Conservation (phyloP, 2,113 vertebrate genomes). For the Tinamus guttatus region DNA sequence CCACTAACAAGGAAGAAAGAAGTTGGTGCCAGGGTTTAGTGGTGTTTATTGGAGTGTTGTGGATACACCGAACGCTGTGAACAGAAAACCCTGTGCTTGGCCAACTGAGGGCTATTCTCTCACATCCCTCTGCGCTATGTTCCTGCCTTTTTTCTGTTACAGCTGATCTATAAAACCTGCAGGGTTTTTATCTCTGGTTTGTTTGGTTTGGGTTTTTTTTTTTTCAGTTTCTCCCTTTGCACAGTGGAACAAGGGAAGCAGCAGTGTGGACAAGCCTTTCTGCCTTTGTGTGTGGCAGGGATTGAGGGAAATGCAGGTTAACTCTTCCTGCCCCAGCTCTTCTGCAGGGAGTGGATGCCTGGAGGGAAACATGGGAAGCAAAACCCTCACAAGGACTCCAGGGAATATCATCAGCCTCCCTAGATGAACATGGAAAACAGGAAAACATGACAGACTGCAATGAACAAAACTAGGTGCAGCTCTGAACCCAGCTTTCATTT, state of each 20-base stretch:
- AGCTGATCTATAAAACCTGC: constrained; percentile 29
- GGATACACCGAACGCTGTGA: background rate
- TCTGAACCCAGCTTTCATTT: background rate
- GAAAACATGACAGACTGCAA: background rate
- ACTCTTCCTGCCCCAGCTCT: background rate
- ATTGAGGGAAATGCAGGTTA: constrained; percentile 2
- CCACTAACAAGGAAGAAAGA: background rate
- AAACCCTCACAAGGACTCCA: background rate
- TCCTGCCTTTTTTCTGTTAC: background rate
- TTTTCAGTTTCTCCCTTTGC: background rate
- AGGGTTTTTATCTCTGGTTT: constrained; percentile 15
- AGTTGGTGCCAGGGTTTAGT: background rate
- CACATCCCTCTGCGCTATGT: background rate
- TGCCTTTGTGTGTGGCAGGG: constrained; percentile 20
- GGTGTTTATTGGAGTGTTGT: background rate
- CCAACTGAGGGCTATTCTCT: background rate
- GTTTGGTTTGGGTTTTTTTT: background rate
- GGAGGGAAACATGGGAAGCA: background rate
- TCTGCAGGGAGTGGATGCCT: background rate
- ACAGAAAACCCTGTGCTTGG: background rate
- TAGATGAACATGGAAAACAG: background rate
- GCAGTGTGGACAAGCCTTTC: background rate
- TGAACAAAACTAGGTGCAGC: background rate
- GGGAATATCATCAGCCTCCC: background rate
- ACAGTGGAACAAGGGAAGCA: background rate